Conservation (phyloP, 1,140 invertebrate genomes). For the Procambarus virginalis region DNA sequence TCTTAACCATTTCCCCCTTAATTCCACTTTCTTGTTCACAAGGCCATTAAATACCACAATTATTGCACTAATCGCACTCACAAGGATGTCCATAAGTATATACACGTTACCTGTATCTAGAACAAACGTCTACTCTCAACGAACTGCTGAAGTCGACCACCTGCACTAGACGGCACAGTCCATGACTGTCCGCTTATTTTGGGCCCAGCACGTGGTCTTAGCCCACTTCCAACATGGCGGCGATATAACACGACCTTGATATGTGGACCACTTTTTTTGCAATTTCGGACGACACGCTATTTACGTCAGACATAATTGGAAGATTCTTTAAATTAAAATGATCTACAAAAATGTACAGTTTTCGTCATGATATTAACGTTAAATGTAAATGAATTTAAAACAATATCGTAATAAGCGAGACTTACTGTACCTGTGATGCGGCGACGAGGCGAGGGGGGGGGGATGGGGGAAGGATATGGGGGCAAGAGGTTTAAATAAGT, state of each 20-base stretch:
- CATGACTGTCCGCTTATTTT: not conserved
- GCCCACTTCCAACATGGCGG: constrained; percentile 4
- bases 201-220: constrained; percentile 8
- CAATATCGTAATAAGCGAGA: not conserved
- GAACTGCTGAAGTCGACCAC: constrained; percentile 1
- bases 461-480: not conserved
- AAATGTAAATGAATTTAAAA: not conserved
- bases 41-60: no score
- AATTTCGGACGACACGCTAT: not conserved
- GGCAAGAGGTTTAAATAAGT: no score
- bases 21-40: no score
- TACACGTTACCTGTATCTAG: not conserved
- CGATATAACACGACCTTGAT: not conserved
- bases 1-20: no score
- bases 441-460: not conserved
- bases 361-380: not conserved
- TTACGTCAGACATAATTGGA: not conserved
- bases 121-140: not conserved
- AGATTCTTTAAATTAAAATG: not conserved
- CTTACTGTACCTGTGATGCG: not conserved
- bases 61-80: no score
- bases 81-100: no score
- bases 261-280: not conserved
- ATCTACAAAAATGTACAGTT: not conserved
- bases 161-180: constrained; percentile 3